These are phyloP conservation scores for Campopleginae sp. DNA, from an alignment of 2,888 invertebrate genomes.

Conservation along the genomic window DNA sequence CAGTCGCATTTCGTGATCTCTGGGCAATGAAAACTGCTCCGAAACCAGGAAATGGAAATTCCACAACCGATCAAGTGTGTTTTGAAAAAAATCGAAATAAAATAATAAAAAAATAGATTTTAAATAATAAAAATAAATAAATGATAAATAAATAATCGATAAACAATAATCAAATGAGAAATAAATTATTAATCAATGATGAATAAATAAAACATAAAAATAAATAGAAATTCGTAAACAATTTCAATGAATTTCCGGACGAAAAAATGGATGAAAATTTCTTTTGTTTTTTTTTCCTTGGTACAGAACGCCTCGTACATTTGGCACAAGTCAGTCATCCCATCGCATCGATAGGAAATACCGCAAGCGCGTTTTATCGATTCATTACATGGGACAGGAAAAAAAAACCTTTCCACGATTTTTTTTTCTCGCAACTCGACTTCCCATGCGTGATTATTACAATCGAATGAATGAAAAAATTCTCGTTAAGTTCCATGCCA, in stretches of 20 bases:
- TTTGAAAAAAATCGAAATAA: no score
- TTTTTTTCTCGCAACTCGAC: neutral
- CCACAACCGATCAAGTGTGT: no score
- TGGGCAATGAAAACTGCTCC: no score
- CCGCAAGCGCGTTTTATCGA: constrained; percentile 42
- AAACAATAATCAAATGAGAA: no score
- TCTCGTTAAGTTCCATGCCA: neutral
- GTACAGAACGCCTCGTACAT: neutral
- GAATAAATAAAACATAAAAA: no score
- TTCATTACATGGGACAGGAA: constrained; percentile 21
- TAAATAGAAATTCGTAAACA: neutral
- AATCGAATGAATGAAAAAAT: neutral
- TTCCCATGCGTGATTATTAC: constrained; percentile 1
- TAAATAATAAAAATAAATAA: no score
- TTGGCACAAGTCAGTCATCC: neutral
- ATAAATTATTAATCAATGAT: no score
- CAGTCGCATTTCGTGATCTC: no score
- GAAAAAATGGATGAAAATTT: neutral
- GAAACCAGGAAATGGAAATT: no score
- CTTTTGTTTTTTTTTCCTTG: neutral
- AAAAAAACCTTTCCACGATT: constrained; percentile 9
- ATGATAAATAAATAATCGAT: no score
- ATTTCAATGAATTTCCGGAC: neutral
- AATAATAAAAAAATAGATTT: no score
- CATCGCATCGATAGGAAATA: constrained; percentile 16